Evolutionary conservation across 1,140 invertebrate genomes (phyloP).

Genomic region (Lepidostoma basale): DNA sequence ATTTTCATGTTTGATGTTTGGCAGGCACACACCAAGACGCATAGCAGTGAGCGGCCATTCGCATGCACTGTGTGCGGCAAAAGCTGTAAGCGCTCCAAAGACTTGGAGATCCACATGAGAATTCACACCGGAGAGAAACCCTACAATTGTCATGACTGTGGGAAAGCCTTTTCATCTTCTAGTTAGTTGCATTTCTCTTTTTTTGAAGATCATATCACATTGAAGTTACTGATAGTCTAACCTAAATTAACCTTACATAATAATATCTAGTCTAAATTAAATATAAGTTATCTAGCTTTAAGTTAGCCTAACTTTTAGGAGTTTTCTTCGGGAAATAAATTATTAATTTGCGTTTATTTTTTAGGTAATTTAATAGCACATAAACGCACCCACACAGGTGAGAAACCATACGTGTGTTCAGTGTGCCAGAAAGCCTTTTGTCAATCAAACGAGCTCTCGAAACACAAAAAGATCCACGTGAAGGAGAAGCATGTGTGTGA

Average conservation of each 20-base stretch:
- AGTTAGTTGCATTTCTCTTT: constrained; percentile 28
- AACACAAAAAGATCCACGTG: constrained; percentile 40
- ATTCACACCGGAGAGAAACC: constrained; percentile 67
- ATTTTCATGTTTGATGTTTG: background rate
- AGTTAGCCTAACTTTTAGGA: too few relatives aligned
- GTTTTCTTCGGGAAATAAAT: too few relatives aligned
- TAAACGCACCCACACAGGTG: constrained; percentile 62
- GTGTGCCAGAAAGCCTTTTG: constrained; percentile 64
- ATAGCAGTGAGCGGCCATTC: constrained; percentile 74
- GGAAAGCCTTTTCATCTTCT: constrained; percentile 66
- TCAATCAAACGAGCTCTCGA: constrained; percentile 56
- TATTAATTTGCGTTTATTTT: too few relatives aligned
- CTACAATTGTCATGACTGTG: constrained; percentile 61
- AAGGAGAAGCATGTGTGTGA: constrained; percentile 42
- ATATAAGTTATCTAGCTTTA: too few relatives aligned
- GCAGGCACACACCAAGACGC: constrained; percentile 61
- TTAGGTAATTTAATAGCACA: constrained; percentile 60
- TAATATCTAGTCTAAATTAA: background rate
- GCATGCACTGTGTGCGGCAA: constrained; percentile 63
- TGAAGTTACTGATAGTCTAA: background rate
- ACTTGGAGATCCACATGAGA: constrained; percentile 59
- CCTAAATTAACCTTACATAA: background rate
- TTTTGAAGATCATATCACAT: too few relatives aligned
- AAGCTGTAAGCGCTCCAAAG: constrained; percentile 60
- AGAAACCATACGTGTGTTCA: constrained; percentile 65